Evolutionary conservation across 1,140 invertebrate species (phyloP).

Genomic region (Trichonephila inaurata): DNA sequence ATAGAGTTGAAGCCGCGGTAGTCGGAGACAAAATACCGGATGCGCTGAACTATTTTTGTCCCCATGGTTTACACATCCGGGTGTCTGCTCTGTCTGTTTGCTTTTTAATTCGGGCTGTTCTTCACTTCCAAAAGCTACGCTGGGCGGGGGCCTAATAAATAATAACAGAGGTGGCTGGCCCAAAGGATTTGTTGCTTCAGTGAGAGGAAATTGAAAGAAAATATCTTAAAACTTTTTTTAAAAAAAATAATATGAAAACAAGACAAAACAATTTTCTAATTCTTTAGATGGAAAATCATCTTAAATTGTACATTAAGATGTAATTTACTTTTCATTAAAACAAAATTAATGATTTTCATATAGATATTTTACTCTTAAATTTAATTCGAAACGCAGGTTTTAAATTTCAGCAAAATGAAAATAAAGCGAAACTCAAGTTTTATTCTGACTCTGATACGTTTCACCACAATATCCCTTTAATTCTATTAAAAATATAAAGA

Average conservation of each 20-base stretch:
- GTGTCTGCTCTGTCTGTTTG: conserved; percentile 64
- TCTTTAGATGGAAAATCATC: no score
- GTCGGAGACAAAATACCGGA: conserved; percentile 69
- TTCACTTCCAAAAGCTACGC: not conserved
- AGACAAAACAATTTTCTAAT: not conserved
- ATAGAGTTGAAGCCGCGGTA: conserved; percentile 14
- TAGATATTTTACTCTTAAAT: no score
- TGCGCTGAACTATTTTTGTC: conserved; percentile 69
- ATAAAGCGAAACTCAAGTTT: no score
- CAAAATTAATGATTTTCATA: no score
- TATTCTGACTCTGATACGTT: no score
- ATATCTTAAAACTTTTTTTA: not conserved
- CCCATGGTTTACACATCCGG: conserved; percentile 72
- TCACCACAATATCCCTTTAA: no score
- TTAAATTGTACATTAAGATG: no score
- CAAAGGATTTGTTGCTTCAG: not conserved
- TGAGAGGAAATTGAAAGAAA: not conserved
- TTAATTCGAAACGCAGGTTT: no score
- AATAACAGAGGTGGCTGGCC: conserved; percentile 41
- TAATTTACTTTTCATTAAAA: no score
- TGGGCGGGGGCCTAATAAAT: conserved; percentile 61
- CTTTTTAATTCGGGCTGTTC: conserved; percentile 7
- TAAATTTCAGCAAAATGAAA: no score
- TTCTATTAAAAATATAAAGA: no score
- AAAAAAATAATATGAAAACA: not conserved